Percentiles rank a stretch among this genome's conserved stretches.
Conservation (phyloP, 30 jellyfish, hydroid and myxozoan species). For the Chrysaora quinquecirrha region DNA sequence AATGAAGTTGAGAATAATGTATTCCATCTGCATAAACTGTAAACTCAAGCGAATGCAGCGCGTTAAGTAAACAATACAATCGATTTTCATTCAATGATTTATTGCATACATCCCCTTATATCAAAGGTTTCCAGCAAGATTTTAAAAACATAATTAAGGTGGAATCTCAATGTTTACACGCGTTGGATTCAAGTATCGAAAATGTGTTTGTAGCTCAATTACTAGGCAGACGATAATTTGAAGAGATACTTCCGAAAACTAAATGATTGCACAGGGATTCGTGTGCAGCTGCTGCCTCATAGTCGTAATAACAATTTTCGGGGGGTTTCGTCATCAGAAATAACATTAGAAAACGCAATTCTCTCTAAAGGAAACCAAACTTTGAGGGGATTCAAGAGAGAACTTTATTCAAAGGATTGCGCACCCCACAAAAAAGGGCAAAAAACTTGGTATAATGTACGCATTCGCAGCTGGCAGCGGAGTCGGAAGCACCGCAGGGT, state of each 20-base stretch:
- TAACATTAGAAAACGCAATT: background rate
- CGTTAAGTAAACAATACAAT: background rate
- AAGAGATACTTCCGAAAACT: background rate
- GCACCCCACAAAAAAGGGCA: too few species aligned
- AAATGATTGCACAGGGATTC: background rate
- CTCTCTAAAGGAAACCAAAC: background rate
- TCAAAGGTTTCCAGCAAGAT: background rate
- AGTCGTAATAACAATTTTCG: background rate
- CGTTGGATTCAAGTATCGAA: background rate
- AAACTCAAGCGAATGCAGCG: background rate
- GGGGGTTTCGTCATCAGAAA: background rate
- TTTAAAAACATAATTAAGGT: background rate
- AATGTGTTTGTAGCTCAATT: background rate
- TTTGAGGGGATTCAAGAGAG: too few species aligned
- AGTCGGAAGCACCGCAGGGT: too few species aligned
- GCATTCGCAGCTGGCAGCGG: too few species aligned
- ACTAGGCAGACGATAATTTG: conserved; percentile 6
- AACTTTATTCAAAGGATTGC: too few species aligned
- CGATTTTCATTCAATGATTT: conserved; percentile 5
- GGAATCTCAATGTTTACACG: background rate
- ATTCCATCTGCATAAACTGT: background rate
- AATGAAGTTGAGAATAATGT: background rate
- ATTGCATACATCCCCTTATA: background rate
- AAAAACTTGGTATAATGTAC: too few species aligned
- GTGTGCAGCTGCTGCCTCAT: background rate